A percentile compares a stretch with the other conserved stretches of the same genome.
phyloP scores from a whole-genome alignment of 2,888 invertebrate genomes.

The Drosophila neonasuta region DNA sequence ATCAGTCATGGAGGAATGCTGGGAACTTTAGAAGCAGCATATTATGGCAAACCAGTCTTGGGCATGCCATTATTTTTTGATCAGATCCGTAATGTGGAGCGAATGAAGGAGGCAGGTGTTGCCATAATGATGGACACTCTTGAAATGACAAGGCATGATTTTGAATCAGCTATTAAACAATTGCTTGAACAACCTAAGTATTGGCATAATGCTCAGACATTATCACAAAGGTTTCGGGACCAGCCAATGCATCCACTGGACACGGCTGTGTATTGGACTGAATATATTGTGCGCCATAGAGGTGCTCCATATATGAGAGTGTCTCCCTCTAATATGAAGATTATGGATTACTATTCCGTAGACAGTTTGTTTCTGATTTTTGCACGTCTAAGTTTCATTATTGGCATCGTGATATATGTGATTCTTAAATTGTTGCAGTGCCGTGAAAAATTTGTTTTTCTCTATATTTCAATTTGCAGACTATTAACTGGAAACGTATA shows the following conservation, averaged over 20 bases:
- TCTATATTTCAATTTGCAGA: not conserved
- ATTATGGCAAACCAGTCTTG: constrained; percentile 82
- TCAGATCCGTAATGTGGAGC: constrained; percentile 82
- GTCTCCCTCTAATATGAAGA: constrained; percentile 67
- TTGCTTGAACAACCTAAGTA: constrained; percentile 63
- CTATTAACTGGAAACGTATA: not conserved
- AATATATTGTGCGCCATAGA: constrained; percentile 76
- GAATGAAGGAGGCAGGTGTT: constrained; percentile 70
- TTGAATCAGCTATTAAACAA: constrained; percentile 58
- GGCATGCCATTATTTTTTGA: constrained; percentile 83
- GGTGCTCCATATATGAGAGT: constrained; percentile 79
- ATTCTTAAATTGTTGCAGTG: constrained; percentile 11
- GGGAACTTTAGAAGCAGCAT: constrained; percentile 82
- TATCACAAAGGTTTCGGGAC: constrained; percentile 74
- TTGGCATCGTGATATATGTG: constrained; percentile 29
- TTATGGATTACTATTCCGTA: constrained; percentile 72
- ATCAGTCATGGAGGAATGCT: constrained; percentile 83
- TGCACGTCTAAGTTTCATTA: constrained; percentile 25
- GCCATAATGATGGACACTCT: constrained; percentile 74
- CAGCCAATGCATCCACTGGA: constrained; percentile 77
- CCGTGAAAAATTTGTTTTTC: no score
- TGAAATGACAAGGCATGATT: constrained; percentile 71
- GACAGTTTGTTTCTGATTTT: constrained; percentile 65
- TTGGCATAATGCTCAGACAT: constrained; percentile 21
- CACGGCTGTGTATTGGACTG: constrained; percentile 78